phyloP scores from a whole-genome alignment of 1,140 invertebrate species.

The Anastrepha obliqua region DNA sequence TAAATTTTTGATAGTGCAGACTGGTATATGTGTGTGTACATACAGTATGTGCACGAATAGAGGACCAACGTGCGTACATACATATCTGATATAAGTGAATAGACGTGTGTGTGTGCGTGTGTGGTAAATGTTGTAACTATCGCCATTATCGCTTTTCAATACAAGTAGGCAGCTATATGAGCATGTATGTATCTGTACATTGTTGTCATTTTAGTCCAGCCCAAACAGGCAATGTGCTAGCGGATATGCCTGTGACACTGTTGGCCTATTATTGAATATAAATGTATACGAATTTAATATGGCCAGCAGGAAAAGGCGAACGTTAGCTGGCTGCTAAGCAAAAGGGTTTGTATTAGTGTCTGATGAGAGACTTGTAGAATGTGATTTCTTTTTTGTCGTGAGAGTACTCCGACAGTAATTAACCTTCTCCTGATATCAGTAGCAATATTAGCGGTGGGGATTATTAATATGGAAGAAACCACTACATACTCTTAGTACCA shows the following conservation, averaged over 20 bases:
- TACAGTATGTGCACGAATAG: not conserved
- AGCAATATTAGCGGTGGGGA: too few species aligned
- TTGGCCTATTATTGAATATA: not conserved
- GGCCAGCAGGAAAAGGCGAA: too few species aligned
- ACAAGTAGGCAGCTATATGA: not conserved
- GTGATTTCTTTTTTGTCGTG: too few species aligned
- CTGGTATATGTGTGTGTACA: not conserved
- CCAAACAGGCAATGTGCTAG: not conserved
- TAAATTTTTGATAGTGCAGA: constrained; percentile 27
- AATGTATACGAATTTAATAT: not conserved
- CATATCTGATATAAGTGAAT: not conserved
- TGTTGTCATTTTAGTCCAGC: not conserved
- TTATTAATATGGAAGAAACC: too few species aligned
- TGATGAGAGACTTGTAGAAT: too few species aligned
- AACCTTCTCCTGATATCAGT: too few species aligned
- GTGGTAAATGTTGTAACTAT: not conserved
- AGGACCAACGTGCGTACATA: not conserved
- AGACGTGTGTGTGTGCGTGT: not conserved
- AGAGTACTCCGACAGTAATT: too few species aligned
- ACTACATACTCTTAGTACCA: too few species aligned
- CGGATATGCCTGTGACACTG: not conserved
- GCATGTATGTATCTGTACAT: not conserved
- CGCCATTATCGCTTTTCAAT: not conserved
- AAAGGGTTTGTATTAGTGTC: too few species aligned
- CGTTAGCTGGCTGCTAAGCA: too few species aligned